Conservation (phyloP, 2,888 invertebrate species). For the Margaritifera margaritifera region DNA sequence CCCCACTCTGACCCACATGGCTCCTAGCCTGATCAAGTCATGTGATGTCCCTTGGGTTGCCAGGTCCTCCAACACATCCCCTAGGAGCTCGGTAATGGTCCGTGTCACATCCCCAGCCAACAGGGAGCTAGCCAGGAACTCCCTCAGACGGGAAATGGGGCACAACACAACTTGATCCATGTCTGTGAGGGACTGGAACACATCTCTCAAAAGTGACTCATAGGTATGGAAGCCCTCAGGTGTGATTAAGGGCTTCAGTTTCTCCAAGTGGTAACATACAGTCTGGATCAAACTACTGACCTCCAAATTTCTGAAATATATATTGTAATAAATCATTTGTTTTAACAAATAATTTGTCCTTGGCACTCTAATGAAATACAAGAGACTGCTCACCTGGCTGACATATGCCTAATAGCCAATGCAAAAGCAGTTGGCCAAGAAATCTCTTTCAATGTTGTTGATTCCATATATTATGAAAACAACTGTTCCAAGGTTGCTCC, state of each 20-base stretch:
- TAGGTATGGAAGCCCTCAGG: neutral
- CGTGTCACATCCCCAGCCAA: too few relatives aligned
- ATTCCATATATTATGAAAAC: too few relatives aligned
- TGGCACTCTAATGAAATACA: neutral
- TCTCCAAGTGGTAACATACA: neutral
- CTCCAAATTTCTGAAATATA: neutral
- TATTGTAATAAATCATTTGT: too few relatives aligned
- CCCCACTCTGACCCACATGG: conserved; percentile 55
- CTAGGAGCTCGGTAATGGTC: neutral
- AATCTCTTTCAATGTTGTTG: too few relatives aligned
- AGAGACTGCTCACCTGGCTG: too few relatives aligned
- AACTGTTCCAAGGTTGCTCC: too few relatives aligned
- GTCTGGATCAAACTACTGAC: neutral
- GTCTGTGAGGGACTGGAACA: conserved; percentile 2
- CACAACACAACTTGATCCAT: conserved; percentile 3
- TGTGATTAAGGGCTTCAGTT: neutral
- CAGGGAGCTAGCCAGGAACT: neutral
- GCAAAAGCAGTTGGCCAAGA: too few relatives aligned
- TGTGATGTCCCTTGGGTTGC: neutral
- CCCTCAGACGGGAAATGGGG: neutral
- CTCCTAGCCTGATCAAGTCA: conserved; percentile 32
- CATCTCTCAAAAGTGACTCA: too few relatives aligned
- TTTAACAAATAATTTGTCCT: neutral
- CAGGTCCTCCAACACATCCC: neutral
- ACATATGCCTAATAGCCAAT: too few relatives aligned